These are phyloP conservation scores for Blomia tropicalis DNA, from an alignment of 2,888 invertebrate genomes.

Conservation along the genomic window DNA sequence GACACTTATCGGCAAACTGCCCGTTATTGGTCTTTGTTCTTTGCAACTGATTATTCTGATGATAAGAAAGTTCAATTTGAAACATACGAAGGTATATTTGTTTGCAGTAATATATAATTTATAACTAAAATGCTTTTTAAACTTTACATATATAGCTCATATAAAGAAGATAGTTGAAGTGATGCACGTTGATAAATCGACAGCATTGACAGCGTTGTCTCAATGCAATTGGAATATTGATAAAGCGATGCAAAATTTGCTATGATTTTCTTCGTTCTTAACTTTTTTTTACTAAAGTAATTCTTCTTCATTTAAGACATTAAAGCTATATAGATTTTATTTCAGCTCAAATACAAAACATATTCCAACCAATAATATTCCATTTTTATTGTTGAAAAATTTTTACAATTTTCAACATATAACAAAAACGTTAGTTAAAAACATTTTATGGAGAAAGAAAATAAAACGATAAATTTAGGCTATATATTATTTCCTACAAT, in stretches of 20 bases:
- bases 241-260: constrained; percentile 71
- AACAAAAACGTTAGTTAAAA: too few relatives aligned
- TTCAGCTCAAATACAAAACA: too few relatives aligned
- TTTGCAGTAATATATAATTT: neutral
- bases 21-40: constrained; percentile 83
- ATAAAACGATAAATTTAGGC: too few relatives aligned
- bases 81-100: constrained; percentile 18
- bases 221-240: constrained; percentile 83
- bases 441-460: too few relatives aligned
- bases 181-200: constrained; percentile 84
- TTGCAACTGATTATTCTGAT: constrained; percentile 44
- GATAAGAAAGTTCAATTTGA: neutral
- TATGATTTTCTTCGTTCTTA: too few relatives aligned
- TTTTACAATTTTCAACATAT: too few relatives aligned
- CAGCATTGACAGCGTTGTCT: constrained; percentile 73
- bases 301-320: neutral
- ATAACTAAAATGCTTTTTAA: constrained; percentile 43
- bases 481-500: too few relatives aligned
- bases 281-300: neutral
- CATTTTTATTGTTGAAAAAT: too few relatives aligned
- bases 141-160: constrained; percentile 71
- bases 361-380: too few relatives aligned
- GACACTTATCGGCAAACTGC: constrained; percentile 79
- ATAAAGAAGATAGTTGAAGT: constrained; percentile 57
- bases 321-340: neutral